Evolutionary conservation across 2,797 vertebrate genomes (phyloP), one percentile per base, ranked within the genome.

Genomic region (Allobates femoralis): DNA sequence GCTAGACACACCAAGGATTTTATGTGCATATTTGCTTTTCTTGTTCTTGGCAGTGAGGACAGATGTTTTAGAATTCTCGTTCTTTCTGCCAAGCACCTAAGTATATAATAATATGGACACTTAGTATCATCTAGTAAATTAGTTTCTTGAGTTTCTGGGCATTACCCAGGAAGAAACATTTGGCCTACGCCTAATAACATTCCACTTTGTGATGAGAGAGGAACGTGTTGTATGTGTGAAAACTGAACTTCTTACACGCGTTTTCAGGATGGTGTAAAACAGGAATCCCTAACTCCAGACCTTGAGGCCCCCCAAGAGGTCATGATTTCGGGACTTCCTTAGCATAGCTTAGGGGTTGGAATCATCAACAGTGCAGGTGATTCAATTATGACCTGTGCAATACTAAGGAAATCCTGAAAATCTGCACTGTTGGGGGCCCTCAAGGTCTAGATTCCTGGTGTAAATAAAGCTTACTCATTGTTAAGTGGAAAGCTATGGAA

Each of bases 21-120:
- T 84, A 79, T 64, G 64, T 84, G 26, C 74, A 84, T 87, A 79
- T 79, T 84, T 87, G 81, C 75, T 83, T 87, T 69, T 67, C 66
- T 66, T 28, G 64, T 83, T 83, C 74, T 87, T 87, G 74, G 86
- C 86, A 87, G 85, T 1, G 58, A 75, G 69, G 37, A 50, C 56
- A 75, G 75, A 79, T 83, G 62, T 87, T 79, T 69, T 16, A 71
- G 67, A 56, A 74, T 26, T 77, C 74, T 67, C 23, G 11, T 78
- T 50, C 53, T 62, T 51, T 41, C 64, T 79, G 84, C 81, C 76
- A 79, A 34, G 74, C 58, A 78, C 46, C 64, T 60, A 87, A 78
- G 51, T 58, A 60, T 58, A 60, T 86, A 81, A 62, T 60, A 85
- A 71, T 67, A 51, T 50, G 55, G 41, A 62, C 37, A 34, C 64